phyloP scores from a whole-genome alignment of 2,888 invertebrate genomes.

The Branchellion lobata region DNA sequence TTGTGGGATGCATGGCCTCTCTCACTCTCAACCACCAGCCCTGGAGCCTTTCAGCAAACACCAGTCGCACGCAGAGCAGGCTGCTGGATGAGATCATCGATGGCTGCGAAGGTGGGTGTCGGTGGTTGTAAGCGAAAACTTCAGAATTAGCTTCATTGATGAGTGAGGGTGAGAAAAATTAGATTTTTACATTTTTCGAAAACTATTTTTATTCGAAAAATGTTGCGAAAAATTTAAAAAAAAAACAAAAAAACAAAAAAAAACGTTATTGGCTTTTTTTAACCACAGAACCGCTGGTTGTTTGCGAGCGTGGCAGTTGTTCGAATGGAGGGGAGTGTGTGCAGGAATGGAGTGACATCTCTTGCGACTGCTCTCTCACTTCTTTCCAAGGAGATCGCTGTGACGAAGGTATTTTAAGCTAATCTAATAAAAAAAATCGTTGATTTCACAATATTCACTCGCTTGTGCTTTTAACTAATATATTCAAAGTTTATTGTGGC shows the following conservation, averaged over 20 bases:
- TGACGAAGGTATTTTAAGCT: slow-evolving; percentile 76
- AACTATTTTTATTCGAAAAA: no score
- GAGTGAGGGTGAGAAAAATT: no score
- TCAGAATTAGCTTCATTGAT: no score
- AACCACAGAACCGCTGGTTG: slow-evolving; percentile 3
- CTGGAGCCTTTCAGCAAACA: slow-evolving; percentile 50
- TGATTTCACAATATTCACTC: neutral
- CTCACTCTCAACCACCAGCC: slow-evolving; percentile 81
- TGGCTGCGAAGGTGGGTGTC: slow-evolving; percentile 45
- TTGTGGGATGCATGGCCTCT: slow-evolving; percentile 89
- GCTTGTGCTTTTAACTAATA: neutral
- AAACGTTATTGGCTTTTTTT: no score
- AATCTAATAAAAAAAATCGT: no score
- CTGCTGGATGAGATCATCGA: slow-evolving; percentile 16
- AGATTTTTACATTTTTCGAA: no score
- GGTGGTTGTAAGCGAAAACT: neutral
- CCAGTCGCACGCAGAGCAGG: neutral
- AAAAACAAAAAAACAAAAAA: neutral
- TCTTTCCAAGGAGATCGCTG: slow-evolving; percentile 91
- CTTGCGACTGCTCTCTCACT: slow-evolving; percentile 93
- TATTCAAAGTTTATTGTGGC: no score
- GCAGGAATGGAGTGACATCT: slow-evolving; percentile 88
- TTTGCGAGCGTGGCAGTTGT: slow-evolving; percentile 74
- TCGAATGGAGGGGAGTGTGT: slow-evolving; percentile 88
- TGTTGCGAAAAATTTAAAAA: no score